Evolutionary conservation across 2,888 invertebrate genomes (phyloP), one percentile per base, ranked within the genome.

Genomic region (Rotaria magnacalcarata): DNA sequence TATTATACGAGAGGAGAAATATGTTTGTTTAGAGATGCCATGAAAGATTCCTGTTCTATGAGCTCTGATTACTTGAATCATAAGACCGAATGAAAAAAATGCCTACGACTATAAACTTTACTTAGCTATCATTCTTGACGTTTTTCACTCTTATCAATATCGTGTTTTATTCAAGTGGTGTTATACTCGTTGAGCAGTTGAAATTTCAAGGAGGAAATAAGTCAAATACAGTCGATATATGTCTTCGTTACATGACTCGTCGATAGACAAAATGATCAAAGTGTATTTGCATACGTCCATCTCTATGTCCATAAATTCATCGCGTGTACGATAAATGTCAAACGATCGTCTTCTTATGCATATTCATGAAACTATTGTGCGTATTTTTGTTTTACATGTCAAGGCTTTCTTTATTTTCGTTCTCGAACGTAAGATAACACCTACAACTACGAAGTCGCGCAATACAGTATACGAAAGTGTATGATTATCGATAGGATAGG

Each of bases 231-330:
- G 19, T 34, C 34, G 19, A 19, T 19, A 27, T 27, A 67, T 67
- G 34, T 67, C 67, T 34, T 34, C 19, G 19, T 67, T 67, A 19
- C 67, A 16, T 41, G 34, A 67, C 34, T 67, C 34, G 34, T 19
- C 67, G 34, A 67, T 67, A 67, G 67, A 67, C 67, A 67, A 41
- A 34, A 67, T 19, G 67, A 67, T 67, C 67, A 67, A 67, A 67
- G 67, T 34, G 19, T 67, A 67, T 67, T 67, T 67, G 34, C 24
- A 34, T 67, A 67, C 19, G 27, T 67, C 34, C 67, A 34, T 16
- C 67, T 19, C 67, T 16, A 7, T 67, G 34, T 41, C 67, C 34
- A 34, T 34, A 14, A 2, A 34, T 8, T 34, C 7, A 34, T 11
- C 5, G n/a, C 19, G 34, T 34, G 34, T 34, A 14, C 3, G 8